These are phyloP conservation scores for Dasysyrphus albostriatus DNA, from an alignment of 2,888 invertebrate genomes.

Conservation along the genomic window DNA sequence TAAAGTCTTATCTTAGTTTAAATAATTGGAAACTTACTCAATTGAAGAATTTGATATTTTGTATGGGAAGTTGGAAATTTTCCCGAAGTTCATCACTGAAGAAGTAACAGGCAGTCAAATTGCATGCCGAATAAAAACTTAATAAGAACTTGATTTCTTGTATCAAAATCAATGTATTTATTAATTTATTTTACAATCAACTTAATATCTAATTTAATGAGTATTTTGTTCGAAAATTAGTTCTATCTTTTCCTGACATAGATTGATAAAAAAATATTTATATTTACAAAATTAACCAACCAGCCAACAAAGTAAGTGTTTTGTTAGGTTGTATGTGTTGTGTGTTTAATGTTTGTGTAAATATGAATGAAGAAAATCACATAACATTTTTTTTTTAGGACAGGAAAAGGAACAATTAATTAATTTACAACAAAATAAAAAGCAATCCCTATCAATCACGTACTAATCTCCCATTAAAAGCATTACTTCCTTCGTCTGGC, in stretches of 20 bases:
- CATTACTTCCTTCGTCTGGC: constrained; percentile 76
- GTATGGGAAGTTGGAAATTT: too few species aligned
- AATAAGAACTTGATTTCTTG: too few species aligned
- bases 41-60: too few species aligned
- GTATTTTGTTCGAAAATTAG: constrained; percentile 55
- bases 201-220: constrained; percentile 70
- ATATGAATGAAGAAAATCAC: constrained; percentile 60
- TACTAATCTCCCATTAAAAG: constrained; percentile 79
- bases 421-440: constrained; percentile 27
- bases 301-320: constrained; percentile 17
- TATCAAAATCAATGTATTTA: constrained; percentile 60
- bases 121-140: too few species aligned
- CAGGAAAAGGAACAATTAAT: constrained; percentile 19
- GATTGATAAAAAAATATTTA: constrained; percentile 48
- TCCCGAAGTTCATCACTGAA: too few species aligned
- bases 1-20: too few species aligned
- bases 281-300: constrained; percentile 70
- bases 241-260: constrained; percentile 43
- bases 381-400: constrained; percentile 26
- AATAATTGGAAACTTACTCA: too few species aligned
- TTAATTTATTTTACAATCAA: constrained; percentile 50
- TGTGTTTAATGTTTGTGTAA: constrained; percentile 1
- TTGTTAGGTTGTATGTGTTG: neutral
- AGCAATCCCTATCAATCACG: neutral
- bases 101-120: too few species aligned